A percentile compares a stretch with the other conserved stretches of the same genome.
phyloP scores from a whole-genome alignment of 2,888 invertebrate genomes.

The Tinea trinotella region DNA sequence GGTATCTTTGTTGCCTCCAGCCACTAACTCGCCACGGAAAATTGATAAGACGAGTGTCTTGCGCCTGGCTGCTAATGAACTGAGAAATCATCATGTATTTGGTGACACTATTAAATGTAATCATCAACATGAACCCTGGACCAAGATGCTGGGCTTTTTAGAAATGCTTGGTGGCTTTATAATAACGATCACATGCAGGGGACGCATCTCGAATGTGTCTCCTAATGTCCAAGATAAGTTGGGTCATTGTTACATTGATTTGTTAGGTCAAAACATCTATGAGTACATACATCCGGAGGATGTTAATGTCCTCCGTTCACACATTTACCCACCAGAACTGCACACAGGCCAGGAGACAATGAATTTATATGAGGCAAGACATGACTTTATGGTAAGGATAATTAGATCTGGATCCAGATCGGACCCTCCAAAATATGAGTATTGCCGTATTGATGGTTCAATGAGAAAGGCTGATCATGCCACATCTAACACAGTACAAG shows the following conservation, averaged over 20 bases:
- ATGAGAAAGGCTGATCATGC: conserved; percentile 73
- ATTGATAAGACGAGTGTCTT: conserved; percentile 94
- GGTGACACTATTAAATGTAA: conserved; percentile 65
- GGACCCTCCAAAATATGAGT: conserved; percentile 80
- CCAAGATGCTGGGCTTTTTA: conserved; percentile 74
- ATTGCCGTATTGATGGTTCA: conserved; percentile 78
- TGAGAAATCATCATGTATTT: conserved; percentile 83
- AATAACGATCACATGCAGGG: conserved; percentile 83
- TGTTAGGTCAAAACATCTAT: conserved; percentile 90
- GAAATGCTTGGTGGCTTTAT: conserved; percentile 85
- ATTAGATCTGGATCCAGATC: conserved; percentile 80
- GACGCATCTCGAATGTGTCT: conserved; percentile 89
- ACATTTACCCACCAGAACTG: conserved; percentile 74
- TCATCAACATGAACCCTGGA: conserved; percentile 64
- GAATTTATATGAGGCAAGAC: conserved; percentile 54
- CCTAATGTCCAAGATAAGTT: conserved; percentile 87
- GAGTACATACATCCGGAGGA: conserved; percentile 89
- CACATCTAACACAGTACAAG: conserved; percentile 62
- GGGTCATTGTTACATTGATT: conserved; percentile 89
- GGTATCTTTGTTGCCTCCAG: conserved; percentile 86
- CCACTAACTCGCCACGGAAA: conserved; percentile 84
- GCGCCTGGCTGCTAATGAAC: conserved; percentile 87
- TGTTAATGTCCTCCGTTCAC: conserved; percentile 79
- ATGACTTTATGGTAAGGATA: conserved; percentile 72
- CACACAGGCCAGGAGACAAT: conserved; percentile 44